Base-by-base conservation (phyloP, 2,888 invertebrate genomes). In the Malachius bipustulatus region DNA sequence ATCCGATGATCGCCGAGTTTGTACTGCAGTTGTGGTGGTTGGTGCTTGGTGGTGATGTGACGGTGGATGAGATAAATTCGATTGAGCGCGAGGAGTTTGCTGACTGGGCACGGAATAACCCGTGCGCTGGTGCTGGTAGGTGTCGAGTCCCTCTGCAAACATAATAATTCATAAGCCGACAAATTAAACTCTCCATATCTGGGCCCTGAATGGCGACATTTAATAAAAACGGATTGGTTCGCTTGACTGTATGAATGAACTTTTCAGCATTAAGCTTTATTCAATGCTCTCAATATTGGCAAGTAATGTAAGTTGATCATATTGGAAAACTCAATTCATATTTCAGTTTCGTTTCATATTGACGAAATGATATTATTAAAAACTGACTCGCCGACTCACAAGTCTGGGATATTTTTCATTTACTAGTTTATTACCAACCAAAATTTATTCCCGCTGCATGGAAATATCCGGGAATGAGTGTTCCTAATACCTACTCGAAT, bases 121-220 rank as follows among this genome's bases (percentile, higher is more conserved):
- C n/a, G 24, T 6, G 6, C n/a, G 24, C n/a, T 19, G n/a, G 37
- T 29, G 14, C n/a, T 26, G 11, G 46, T 51, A 56, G 55, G 55
- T 55, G 55, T 55, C 55, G 52, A 54, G 55, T 55, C 57, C 54
- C 55, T 54, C 48, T 47, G 52, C 50, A 59, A 60, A 60, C 56
- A 60, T 50, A 53, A 51, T 49, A 50, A 37, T 34, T 37, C 54
- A 52, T 58, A 57, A 58, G 57, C 56, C 53, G 52, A 47, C 57
- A 56, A 59, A 59, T 19, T 19, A 19, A 19, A 19, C 24, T 19
- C 24, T 19, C 6, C n/a, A n/a, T 6, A 19, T 19, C 24, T 19
- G 24, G 24, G 6, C 24, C 24, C 6, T 19, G 24, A 19, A 19
- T 19, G 24, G 24, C 31, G 31, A 31, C 31, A 31, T 31, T 14